Base-by-base conservation (phyloP, 2,888 invertebrate species). In the Aspidiotus destructor region DNA sequence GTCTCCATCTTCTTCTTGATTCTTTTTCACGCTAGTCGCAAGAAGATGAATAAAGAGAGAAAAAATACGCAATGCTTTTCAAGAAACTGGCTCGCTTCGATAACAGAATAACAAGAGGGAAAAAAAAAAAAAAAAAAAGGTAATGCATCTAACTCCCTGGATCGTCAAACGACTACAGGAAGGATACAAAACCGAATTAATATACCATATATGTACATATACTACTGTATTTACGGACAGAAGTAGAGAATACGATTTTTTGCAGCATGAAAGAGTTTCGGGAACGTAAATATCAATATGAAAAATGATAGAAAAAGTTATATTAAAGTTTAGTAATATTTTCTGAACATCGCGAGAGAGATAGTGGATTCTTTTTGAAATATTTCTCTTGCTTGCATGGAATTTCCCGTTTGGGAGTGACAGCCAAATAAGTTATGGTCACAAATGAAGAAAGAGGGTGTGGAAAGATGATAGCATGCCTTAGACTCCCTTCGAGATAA, bases 321-420 rank as follows among this genome's bases (percentile, higher is more conserved):
- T 65, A 65, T 65, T 65, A 65, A 65, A 65, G 65, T 65, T 65
- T 65, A 57, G 65, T 65, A 65, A 65, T 65, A 65, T 65, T 65
- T 65, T 28, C 28, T 65, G 65, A 55, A 65, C 57, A 55, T 44
- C 65, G 64, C 64, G 55, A 65, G 65, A 65, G 57, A 65, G 65
- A 65, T 65, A 65, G 65, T 57, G 65, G 65, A 65, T 65, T 65
- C 57, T 57, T 65, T 57, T 57, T 65, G 44, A 65, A 65, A 65
- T 65, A 65, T 65, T 57, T 65, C 57, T 65, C 65, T 65, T 65
- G 57, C 44, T 65, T 65, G 65, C 57, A 65, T 65, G 65, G 65
- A 65, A 65, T 65, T 65, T 65, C 65, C 65, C 65, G 65, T 65
- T 65, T 65, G 65, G 65, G 65, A 65, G 65, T 65, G 65, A 65